phyloP scores from a whole-genome alignment of 2,797 vertebrate species.

The Sebastes trivittatus region DNA sequence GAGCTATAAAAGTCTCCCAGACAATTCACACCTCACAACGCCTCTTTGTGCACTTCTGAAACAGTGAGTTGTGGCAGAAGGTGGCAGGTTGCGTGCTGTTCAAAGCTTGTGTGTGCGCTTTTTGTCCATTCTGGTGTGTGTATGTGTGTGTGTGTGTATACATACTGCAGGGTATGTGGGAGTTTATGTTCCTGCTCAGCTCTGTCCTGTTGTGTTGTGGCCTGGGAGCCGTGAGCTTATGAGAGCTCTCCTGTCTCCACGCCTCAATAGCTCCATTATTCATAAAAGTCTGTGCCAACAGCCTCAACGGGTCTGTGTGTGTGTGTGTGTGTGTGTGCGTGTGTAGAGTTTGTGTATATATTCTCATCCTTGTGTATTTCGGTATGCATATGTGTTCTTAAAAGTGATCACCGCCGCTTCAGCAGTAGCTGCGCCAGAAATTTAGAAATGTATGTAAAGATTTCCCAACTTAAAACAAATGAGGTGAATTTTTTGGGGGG shows the following conservation, averaged over 20 bases:
- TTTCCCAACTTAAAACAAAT: neutral
- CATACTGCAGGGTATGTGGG: conserved; percentile 50
- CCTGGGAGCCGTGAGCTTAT: conserved; percentile 62
- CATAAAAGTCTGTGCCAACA: conserved; percentile 60
- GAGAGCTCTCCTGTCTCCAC: conserved; percentile 68
- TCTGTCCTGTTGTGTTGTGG: conserved; percentile 63
- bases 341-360: conserved; percentile 8
- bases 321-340: neutral
- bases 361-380: conserved; percentile 11
- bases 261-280: conserved; percentile 77
- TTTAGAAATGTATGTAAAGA: neutral
- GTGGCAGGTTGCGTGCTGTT: conserved; percentile 3
- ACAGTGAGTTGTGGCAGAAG: neutral
- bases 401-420: neutral
- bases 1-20: neutral
- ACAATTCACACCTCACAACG: neutral
- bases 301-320: conserved; percentile 6
- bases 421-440: neutral
- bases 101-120: neutral
- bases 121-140: conserved; percentile 46
- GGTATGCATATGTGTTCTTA: conserved; percentile 3
- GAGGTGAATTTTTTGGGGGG: neutral
- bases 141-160: conserved; percentile 31
- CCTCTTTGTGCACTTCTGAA: conserved; percentile 4
- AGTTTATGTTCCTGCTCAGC: conserved; percentile 54